These are phyloP conservation scores for Amphiduros pacificus DNA, from an alignment of 2,888 invertebrate species.

Conservation along the genomic window DNA sequence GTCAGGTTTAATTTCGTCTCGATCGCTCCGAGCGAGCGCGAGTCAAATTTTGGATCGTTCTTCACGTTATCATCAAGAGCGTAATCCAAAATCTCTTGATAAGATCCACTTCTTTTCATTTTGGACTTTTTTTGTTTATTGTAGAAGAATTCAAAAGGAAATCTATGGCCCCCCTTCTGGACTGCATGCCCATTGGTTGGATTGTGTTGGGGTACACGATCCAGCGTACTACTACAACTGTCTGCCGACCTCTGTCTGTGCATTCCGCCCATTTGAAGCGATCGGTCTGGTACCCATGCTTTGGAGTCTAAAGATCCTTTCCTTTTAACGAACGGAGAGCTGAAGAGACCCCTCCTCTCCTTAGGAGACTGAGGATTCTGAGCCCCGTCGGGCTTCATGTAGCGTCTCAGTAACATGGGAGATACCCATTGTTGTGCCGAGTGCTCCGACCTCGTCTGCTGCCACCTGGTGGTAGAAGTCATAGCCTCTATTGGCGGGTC, in stretches of 20 bases:
- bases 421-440: conserved; percentile 17
- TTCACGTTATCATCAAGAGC: neutral
- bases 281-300: neutral
- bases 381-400: conserved; percentile 3
- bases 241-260: neutral
- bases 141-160: too few relatives aligned
- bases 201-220: too few relatives aligned
- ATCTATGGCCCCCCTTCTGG: neutral
- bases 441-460: too few relatives aligned
- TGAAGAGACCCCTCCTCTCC: conserved; percentile 14
- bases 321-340: conserved; percentile 15
- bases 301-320: conserved; percentile 16
- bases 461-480: too few relatives aligned
- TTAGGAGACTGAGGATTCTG: neutral
- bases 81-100: too few relatives aligned
- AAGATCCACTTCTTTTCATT: conserved; percentile 1
- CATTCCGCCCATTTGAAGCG: neutral
- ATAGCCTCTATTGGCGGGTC: conserved; percentile 12
- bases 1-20: neutral
- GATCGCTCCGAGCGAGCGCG: too few relatives aligned
- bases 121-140: too few relatives aligned
- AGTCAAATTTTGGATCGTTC: neutral
- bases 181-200: neutral
- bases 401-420: conserved; percentile 12
- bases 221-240: too few relatives aligned